Conservation (phyloP, 1,140 invertebrate species). For the Nephila pilipes region DNA sequence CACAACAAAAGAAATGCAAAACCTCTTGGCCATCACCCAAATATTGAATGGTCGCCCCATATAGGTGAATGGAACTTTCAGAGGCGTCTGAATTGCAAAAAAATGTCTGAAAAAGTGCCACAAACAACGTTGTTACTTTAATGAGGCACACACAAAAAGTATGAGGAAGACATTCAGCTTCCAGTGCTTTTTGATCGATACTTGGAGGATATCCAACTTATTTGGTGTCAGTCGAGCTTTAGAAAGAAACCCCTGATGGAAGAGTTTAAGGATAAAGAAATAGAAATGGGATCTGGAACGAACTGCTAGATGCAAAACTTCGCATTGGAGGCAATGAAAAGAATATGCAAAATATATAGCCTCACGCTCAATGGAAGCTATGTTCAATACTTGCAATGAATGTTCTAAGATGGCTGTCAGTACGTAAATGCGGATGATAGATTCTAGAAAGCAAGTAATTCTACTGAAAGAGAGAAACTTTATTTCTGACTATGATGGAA, state of each 20-base stretch:
- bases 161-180: conserved; percentile 25
- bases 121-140: conserved; percentile 57
- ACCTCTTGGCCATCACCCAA: conserved; percentile 44
- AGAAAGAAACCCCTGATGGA: conserved; percentile 13
- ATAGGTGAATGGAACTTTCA: conserved; percentile 2
- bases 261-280: conserved; percentile 27
- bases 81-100: conserved; percentile 11
- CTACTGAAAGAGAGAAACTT: neutral
- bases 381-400: conserved; percentile 30
- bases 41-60: neutral
- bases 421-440: conserved; percentile 41
- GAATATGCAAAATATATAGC: conserved; percentile 41
- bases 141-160: neutral
- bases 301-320: conserved; percentile 21
- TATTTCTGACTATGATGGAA: conserved; percentile 32
- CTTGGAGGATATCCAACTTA: conserved; percentile 58
- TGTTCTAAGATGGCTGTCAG: conserved; percentile 11
- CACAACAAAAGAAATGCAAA: neutral
- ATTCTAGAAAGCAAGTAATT: neutral
- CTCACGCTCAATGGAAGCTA: neutral
- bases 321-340: conserved; percentile 8
- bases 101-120: conserved; percentile 19
- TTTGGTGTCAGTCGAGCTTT: conserved; percentile 10
- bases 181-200: conserved; percentile 48
- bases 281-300: conserved; percentile 17